Base-by-base conservation (phyloP, 2,797 vertebrate genomes). In the Arrhamphus sclerolepis region DNA sequence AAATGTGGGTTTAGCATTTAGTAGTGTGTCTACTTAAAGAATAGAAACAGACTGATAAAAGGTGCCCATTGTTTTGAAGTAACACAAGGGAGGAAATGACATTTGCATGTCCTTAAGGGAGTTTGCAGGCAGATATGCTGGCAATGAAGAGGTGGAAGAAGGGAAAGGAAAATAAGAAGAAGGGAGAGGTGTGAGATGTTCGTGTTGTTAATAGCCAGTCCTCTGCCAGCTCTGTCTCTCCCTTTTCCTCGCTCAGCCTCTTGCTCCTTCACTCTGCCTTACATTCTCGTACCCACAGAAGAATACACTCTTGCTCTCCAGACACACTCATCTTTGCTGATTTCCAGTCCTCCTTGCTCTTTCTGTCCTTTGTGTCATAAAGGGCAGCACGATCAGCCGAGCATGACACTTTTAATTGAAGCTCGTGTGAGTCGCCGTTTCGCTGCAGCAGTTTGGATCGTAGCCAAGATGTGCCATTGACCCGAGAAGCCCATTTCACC, bases 321-420 rank as follows among this genome's bases (percentile, higher is more conserved):
- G 72, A 63, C 74, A 19, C 85, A 64, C 75, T 55, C 64, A 63
- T 61, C 61, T 60, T 62, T 28, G 22, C 54, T 18, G 16, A 51
- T 56, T 70, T 48, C 43, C 53, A 60, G 1, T 17, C 59, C 5
- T 28, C 57, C 56, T 63, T 44, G n/a, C 56, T 47, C 46, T 66
- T 28, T 31, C 51, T 47, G 56, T 56, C 66, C 56, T 24, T 42
- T 11, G 56, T 65, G 67, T 80, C 73, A 73, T 50, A 74, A 82
- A 81, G 70, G 89, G 84, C 84, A 72, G 67, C 55, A 44, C 48
- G 85, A 84, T 83, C 89, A 76, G 77, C 72, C 29, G 79, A 86
- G 90, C 90, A 66, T 81, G 75, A 71, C 81, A 87, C 86, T 89
- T 91, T 91, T 91, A 91, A 91, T 88, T 85, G 90, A 89, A 75